Percentiles rank a stretch among this genome's conserved stretches.
phyloP scores from a whole-genome alignment of 2,888 invertebrate species.

The Eupithecia subumbrata region DNA sequence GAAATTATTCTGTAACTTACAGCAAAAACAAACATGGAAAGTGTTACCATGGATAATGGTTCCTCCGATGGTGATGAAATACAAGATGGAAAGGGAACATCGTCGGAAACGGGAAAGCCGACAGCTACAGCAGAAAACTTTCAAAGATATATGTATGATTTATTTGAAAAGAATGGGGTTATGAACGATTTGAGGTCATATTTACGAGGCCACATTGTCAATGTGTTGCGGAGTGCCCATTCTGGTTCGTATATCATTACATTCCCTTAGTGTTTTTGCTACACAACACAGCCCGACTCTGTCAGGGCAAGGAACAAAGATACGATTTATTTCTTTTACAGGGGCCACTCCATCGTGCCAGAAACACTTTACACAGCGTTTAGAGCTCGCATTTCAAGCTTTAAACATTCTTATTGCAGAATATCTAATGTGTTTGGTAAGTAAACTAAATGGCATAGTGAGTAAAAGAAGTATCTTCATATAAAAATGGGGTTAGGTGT shows the following conservation, averaged over 20 bases:
- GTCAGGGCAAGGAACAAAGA: not conserved
- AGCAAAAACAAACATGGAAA: conserved; percentile 59
- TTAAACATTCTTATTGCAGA: conserved; percentile 85
- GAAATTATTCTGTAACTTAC: conserved; percentile 17
- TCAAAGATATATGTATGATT: conserved; percentile 81
- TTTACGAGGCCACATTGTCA: conserved; percentile 84
- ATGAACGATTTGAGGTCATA: conserved; percentile 84
- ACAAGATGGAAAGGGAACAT: conserved; percentile 48
- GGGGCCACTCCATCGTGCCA: conserved; percentile 68
- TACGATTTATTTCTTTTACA: conserved; percentile 41
- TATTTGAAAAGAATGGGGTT: conserved; percentile 86
- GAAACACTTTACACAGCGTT: conserved; percentile 69
- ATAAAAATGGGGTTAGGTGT: no score
- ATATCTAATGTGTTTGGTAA: conserved; percentile 81
- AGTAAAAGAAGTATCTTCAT: no score
- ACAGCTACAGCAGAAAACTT: conserved; percentile 74
- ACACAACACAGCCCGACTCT: not conserved
- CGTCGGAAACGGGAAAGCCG: conserved; percentile 59
- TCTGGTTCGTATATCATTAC: conserved; percentile 53
- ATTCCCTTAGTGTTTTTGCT: not conserved
- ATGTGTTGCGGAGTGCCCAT: conserved; percentile 79
- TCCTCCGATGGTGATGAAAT: conserved; percentile 41
- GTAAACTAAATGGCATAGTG: no score
- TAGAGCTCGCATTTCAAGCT: conserved; percentile 83
- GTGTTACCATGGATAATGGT: conserved; percentile 38